Conservation (phyloP, 2,797 vertebrate species). For the Sorex maritimensis region DNA sequence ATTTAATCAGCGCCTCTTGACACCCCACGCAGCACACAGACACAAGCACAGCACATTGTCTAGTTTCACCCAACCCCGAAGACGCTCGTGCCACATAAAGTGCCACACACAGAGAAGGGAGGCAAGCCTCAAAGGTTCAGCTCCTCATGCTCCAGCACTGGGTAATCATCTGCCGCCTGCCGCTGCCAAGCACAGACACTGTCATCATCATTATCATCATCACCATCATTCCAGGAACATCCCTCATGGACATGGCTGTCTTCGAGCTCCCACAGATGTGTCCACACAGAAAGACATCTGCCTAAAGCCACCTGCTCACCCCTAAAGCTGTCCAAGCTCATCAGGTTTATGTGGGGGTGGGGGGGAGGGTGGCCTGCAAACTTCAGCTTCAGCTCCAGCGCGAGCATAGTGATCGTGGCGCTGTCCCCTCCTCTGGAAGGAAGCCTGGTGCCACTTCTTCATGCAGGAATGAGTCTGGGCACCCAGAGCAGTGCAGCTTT, state of each 20-base stretch:
- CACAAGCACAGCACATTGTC: neutral
- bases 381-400: slow-evolving; percentile 1
- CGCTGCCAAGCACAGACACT: slow-evolving; percentile 42
- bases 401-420: neutral
- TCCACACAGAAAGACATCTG: slow-evolving; percentile 72
- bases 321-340: slow-evolving; percentile 62
- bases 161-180: slow-evolving; percentile 58
- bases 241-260: slow-evolving; percentile 81
- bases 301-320: slow-evolving; percentile 13
- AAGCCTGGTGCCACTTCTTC: slow-evolving; percentile 23
- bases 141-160: neutral
- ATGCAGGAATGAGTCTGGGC: neutral
- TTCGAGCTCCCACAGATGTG: slow-evolving; percentile 83
- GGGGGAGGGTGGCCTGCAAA: neutral
- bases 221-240: slow-evolving; percentile 72
- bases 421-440: neutral
- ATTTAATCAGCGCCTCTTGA: neutral
- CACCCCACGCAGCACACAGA: neutral
- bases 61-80: neutral
- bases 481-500: neutral
- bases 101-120: neutral
- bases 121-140: neutral
- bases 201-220: slow-evolving; percentile 82
- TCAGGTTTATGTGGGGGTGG: slow-evolving; percentile 47
- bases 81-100: neutral